Percentiles rank a stretch among this genome's conserved stretches.
Conservation (phyloP, 1,140 invertebrate genomes). For the Tetramorium alpestre region DNA sequence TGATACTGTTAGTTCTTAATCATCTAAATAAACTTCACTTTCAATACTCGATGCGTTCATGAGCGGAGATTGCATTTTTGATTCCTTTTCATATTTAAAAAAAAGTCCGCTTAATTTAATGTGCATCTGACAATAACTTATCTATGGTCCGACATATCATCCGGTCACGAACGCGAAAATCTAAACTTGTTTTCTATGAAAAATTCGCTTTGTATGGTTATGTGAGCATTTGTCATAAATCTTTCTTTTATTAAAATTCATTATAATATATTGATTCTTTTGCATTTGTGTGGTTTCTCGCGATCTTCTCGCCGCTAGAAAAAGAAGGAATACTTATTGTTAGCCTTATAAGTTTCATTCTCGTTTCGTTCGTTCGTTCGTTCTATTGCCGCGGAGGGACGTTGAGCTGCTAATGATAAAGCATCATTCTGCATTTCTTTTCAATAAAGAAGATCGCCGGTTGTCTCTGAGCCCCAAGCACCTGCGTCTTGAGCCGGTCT, state of each 20-base stretch:
- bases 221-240: conserved; percentile 44
- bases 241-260: conserved; percentile 27
- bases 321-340: conserved; percentile 27
- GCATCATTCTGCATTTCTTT: conserved; percentile 26
- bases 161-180: conserved; percentile 36
- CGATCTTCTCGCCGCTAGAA: conserved; percentile 22
- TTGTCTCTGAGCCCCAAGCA: conserved; percentile 88
- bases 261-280: conserved; percentile 37
- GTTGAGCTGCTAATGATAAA: conserved; percentile 66
- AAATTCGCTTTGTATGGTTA: conserved; percentile 39
- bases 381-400: conserved; percentile 45
- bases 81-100: conserved; percentile 57
- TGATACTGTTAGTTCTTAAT: conserved; percentile 72
- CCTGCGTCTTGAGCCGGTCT: conserved; percentile 87
- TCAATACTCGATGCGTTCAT: conserved; percentile 36
- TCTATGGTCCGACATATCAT: conserved; percentile 16
- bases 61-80: conserved; percentile 63
- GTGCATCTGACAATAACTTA: not conserved
- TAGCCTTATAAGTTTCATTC: conserved; percentile 43
- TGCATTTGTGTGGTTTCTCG: not conserved
- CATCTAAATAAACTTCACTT: conserved; percentile 45
- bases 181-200: conserved; percentile 14
- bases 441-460: conserved; percentile 88
- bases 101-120: conserved; percentile 38
- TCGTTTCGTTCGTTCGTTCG: conserved; percentile 64